Percentiles rank a stretch among this genome's conserved stretches.
These are phyloP conservation scores for Thereva unica DNA, from an alignment of 2,888 invertebrate genomes.

Conservation along the genomic window DNA sequence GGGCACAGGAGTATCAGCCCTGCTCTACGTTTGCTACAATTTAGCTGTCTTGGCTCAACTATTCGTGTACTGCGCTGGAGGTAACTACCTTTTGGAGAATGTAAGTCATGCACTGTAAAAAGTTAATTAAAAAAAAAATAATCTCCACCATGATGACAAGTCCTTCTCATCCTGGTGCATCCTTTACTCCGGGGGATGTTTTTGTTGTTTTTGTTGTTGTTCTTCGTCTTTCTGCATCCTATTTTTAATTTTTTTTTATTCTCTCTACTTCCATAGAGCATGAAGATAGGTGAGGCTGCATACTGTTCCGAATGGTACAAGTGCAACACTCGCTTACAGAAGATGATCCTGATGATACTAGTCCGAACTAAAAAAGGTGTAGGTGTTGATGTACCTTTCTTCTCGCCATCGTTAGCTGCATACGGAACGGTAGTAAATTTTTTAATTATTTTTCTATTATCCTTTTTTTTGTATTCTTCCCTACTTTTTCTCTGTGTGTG, in stretches of 20 bases:
- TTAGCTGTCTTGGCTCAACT: constrained; percentile 37
- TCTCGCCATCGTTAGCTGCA: constrained; percentile 33
- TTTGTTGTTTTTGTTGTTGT: background rate
- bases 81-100: constrained; percentile 30
- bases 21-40: constrained; percentile 30
- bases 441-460: too few relatives aligned
- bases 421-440: constrained; percentile 26
- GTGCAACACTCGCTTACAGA: constrained; percentile 21
- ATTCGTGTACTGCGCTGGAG: constrained; percentile 37
- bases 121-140: constrained; percentile 17
- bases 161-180: background rate
- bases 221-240: background rate
- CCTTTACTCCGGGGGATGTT: background rate
- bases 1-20: constrained; percentile 25
- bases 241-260: constrained; percentile 1
- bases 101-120: constrained; percentile 10
- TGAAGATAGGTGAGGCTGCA: constrained; percentile 13
- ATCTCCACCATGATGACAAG: background rate
- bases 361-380: constrained; percentile 31
- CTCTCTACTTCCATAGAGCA: constrained; percentile 36
- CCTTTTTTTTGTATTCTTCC: too few relatives aligned
- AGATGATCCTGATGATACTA: constrained; percentile 36
- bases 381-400: constrained; percentile 37
- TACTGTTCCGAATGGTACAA: constrained; percentile 39
- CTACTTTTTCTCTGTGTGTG: too few relatives aligned